Percentiles rank a stretch among this genome's conserved stretches.
These are phyloP conservation scores for Atherinomorus stipes DNA, from an alignment of 2,113 vertebrate genomes.

Conservation along the genomic window DNA sequence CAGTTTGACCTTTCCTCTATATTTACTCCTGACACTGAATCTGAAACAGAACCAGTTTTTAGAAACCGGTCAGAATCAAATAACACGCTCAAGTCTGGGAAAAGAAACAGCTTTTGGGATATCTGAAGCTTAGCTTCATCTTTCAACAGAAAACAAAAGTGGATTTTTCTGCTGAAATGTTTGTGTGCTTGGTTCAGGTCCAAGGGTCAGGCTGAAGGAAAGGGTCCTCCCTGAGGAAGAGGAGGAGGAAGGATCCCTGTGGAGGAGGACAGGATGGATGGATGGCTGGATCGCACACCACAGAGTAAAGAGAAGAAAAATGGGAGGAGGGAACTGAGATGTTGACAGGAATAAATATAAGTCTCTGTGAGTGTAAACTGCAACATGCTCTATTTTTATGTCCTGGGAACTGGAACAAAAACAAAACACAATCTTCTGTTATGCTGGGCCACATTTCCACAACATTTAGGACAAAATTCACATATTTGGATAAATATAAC, in stretches of 20 bases:
- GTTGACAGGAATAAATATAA: no score
- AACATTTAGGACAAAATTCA: no score
- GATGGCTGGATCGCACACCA: conserved; percentile 60
- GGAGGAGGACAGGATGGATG: conserved; percentile 70
- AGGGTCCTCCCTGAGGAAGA: conserved; percentile 31
- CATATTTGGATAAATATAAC: no score
- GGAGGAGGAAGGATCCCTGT: conserved; percentile 49
- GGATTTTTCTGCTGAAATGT: conserved; percentile 49
- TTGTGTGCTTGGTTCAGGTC: conserved; percentile 55
- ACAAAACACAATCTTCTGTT: no score
- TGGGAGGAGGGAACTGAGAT: no score
- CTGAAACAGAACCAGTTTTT: no score
- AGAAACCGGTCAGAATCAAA: neutral
- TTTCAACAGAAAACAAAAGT: conserved; percentile 24
- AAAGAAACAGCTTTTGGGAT: conserved; percentile 11
- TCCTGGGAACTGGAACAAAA: no score
- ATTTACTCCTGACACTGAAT: no score
- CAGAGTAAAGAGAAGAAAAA: conserved; percentile 19
- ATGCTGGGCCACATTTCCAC: no score
- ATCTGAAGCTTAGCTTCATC: neutral
- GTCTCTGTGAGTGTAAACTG: no score
- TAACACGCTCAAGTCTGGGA: neutral
- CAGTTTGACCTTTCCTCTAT: no score
- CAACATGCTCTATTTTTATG: no score
- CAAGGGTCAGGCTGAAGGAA: conserved; percentile 47